Conservation (phyloP, 1,140 invertebrate species). For the Dendrolimus kikuchii region DNA sequence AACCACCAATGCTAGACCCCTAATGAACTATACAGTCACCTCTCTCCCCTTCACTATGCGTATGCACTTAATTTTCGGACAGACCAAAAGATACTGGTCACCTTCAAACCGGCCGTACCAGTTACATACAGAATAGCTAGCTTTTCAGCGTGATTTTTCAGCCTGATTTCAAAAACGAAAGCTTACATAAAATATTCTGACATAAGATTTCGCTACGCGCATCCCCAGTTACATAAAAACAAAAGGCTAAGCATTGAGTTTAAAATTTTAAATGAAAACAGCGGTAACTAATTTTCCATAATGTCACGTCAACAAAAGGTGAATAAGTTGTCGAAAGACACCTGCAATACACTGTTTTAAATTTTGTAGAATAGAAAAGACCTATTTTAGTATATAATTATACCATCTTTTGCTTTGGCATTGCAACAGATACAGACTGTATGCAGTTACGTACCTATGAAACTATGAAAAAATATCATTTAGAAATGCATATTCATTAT, state of each 20-base stretch:
- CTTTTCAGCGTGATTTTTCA: constrained; percentile 29
- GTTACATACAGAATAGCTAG: constrained; percentile 18
- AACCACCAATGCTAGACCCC: constrained; percentile 30
- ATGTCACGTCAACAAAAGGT: background rate
- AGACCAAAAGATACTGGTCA: constrained; percentile 9
- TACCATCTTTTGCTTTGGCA: too few species aligned
- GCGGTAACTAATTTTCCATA: constrained; percentile 1
- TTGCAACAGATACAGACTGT: too few species aligned
- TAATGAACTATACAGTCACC: constrained; percentile 13
- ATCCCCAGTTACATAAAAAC: constrained; percentile 16
- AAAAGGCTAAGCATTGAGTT: constrained; percentile 8
- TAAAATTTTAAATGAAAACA: constrained; percentile 2
- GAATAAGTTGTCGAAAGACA: background rate
- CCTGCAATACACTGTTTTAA: too few species aligned
- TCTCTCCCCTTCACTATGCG: constrained; percentile 10
- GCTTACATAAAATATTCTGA: constrained; percentile 15
- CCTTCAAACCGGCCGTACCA: constrained; percentile 11
- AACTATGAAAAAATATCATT: too few species aligned
- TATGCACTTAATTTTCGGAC: background rate
- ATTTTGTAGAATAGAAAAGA: too few species aligned
- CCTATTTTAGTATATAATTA: too few species aligned
- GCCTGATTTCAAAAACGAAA: constrained; percentile 25
- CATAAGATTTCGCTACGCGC: constrained; percentile 8
- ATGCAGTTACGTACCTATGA: too few species aligned
- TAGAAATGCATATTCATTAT: too few species aligned